Base-by-base conservation (phyloP, 2,797 vertebrate species). In the Myotis findleyi region DNA sequence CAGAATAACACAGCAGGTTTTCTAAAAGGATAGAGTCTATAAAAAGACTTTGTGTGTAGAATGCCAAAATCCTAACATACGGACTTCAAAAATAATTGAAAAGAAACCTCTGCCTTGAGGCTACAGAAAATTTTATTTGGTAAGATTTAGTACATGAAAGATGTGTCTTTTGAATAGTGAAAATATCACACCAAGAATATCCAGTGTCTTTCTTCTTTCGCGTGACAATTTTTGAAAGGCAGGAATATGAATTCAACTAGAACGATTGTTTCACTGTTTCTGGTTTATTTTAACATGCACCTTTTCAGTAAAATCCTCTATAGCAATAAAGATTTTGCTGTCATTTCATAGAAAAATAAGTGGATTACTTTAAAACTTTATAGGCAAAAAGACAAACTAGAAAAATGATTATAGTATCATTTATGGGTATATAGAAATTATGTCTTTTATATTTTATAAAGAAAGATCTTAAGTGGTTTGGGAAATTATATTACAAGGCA, bases 401-500 rank as follows among this genome's bases (percentile, higher is more conserved):
- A 94, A 95, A 96, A 95, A 91, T 93, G 68, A 97, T 68, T 94
- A 89, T 12, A 86, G 1, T 87, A 96, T 96, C 91, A 93, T 90
- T 93, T 90, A 92, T 75, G 55, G 80, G 94, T 87, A 87, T 21
- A 97, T 68, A 97, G 96, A 96, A 95, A 96, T 69, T 81, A 88
- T 95, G 66, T 95, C 59, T 47, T 95, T 92, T 87, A 80, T 75
- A 93, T 96, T 95, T 93, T 72, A 92, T 76, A 88, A 97, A 96
- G 59, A 30, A 18, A 97, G 17, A 92, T 95, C 94, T 97, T 96
- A 98, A 96, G 66, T 92, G 47, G 51, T 57, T 97, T 92, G 59
- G 75, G 94, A 97, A 98, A 98, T 87, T 97, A 89, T n/a, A 85
- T 94, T 97, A 89, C 18, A 94, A 66, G n/a, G 4, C 93, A 96